Evolutionary conservation across 2,797 vertebrate species (phyloP), one percentile per base, ranked within the genome.

Genomic region (Limnodromus scolopaceus): DNA sequence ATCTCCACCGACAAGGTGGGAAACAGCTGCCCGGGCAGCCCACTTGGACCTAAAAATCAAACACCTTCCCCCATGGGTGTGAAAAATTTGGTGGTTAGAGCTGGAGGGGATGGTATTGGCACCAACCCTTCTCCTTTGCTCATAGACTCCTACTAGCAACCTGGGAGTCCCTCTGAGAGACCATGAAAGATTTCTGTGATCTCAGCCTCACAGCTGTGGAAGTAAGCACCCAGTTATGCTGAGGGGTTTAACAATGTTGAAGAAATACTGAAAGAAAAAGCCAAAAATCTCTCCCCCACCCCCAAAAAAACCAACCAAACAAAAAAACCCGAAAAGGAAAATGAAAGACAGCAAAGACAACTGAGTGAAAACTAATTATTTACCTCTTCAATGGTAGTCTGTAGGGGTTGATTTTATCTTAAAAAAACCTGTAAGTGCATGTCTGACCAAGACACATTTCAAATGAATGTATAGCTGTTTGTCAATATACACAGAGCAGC

Each of bases 1-100:
- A 48, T 87, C 34, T 89, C 43, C 30, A 87, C 30, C 30, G 30
- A 93, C 54, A 36, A 86, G 28, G 66, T 55, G 87, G 38, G 36
- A 84, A 88, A 84, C 83, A 89, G 83, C 46, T 93, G 57, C 54
- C 55, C 84, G 32, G 55, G 51, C 64, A 85, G 39, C 43, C 70
- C 23, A 7, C 25, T 71, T 70, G 24, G 49, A 92, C 41, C 10
- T 66, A 55, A 74, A 36, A 75, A 74, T 84, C 48, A 74, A 94
- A 70, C 27, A 54, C 57, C 46, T 81, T 83, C 13, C 53, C 7
- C 57, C 49, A 8, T 3, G 13, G 23, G 5, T 60, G 45, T 89
- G 79, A 88, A 92, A 82, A 88, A 71, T 36, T 2, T 66, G 43
- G 27, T 6, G 3, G 28, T 60, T 84, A 43, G 55, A 89, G 48